A percentile compares a stretch with the other conserved stretches of the same genome.
These are phyloP conservation scores for Tyrannus savana DNA, from an alignment of 2,113 vertebrate genomes.

Conservation along the genomic window DNA sequence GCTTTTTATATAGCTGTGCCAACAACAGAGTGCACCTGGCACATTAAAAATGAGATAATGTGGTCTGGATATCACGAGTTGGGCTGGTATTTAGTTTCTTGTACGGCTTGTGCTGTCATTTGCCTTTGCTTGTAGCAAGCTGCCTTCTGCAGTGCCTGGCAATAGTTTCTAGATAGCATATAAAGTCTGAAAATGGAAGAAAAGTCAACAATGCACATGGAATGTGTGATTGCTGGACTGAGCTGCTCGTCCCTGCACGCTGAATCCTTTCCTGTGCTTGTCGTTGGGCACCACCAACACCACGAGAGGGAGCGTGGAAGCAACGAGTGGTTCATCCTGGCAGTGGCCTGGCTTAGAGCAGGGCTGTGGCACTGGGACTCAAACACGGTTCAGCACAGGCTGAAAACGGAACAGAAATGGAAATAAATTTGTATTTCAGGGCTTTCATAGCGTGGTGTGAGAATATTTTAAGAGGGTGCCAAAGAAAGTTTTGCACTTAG, in stretches of 20 bases:
- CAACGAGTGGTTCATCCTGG: neutral
- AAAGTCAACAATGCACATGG: accelerated
- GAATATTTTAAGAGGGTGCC: neutral
- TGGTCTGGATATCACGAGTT: neutral
- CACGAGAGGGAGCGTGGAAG: conserved; percentile 2
- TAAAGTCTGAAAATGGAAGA: neutral
- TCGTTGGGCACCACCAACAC: neutral
- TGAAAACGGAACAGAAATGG: neutral
- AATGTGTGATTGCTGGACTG: accelerated
- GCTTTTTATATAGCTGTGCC: neutral
- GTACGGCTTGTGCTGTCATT: neutral
- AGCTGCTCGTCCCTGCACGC: accelerated
- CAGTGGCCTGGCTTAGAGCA: accelerated
- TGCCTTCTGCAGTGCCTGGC: neutral
- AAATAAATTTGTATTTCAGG: neutral
- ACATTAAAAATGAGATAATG: neutral
- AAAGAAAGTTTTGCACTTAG: neutral
- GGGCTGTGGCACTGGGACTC: neutral
- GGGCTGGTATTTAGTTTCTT: neutral
- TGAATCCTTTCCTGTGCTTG: accelerated
- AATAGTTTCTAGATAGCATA: neutral
- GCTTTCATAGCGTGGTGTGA: neutral
- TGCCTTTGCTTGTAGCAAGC: neutral
- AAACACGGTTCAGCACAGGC: accelerated
- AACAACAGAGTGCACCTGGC: neutral